Conservation (phyloP, 2,797 vertebrate genomes). For the Eremophila alpestris region DNA sequence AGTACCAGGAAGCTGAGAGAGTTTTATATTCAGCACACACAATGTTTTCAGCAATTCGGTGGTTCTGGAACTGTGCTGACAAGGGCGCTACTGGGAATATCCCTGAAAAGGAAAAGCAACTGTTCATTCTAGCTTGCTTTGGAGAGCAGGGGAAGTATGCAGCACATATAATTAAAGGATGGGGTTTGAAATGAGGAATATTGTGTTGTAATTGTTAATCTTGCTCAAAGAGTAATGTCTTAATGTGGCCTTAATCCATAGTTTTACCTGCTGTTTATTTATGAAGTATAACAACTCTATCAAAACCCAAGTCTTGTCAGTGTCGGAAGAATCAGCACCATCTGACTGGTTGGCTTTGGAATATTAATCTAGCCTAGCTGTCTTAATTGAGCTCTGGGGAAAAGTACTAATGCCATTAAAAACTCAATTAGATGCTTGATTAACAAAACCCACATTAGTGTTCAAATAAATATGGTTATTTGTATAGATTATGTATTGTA, state of each 20-base stretch:
- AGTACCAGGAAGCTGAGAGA: background rate
- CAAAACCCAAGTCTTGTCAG: background rate
- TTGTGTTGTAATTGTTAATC: background rate
- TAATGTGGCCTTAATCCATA: background rate
- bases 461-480: background rate
- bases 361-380: background rate
- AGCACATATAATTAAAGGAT: background rate
- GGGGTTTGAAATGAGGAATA: background rate
- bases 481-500: background rate
- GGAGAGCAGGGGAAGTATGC: background rate
- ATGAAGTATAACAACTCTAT: background rate
- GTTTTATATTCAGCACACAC: background rate
- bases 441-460: background rate
- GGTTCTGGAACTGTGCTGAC: constrained; percentile 33
- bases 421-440: background rate
- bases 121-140: background rate
- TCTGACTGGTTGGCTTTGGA: background rate
- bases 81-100: background rate
- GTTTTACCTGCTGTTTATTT: background rate
- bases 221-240: background rate
- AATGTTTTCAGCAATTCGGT: background rate
- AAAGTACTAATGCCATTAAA: background rate
- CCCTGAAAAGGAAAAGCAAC: background rate
- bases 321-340: background rate
- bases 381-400: background rate